Base-by-base conservation (phyloP, 2,888 invertebrate species). In the Acholoe squamosa region DNA sequence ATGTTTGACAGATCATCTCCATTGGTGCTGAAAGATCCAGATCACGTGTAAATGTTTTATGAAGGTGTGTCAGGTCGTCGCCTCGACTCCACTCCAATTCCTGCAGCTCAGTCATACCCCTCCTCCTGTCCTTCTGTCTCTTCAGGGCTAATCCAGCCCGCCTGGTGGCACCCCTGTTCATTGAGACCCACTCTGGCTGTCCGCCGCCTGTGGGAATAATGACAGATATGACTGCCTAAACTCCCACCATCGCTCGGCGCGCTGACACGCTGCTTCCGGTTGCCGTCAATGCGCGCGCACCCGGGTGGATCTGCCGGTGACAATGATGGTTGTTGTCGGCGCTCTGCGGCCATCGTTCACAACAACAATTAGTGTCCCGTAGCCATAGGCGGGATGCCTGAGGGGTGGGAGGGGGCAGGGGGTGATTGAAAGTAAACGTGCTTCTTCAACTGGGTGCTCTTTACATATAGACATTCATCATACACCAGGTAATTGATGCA, bases 41-140 rank as follows among this genome's bases (percentile, higher is more conserved):
- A 80, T 80, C 80, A 80, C 34, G 12, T 80, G 80, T 80, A 80
- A 80, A 80, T 80, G 80, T 80, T 80, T 80, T 43, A 80, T 80
- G 80, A 80, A 80, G 19, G 80, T 16, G 22, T 43, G 80, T 80
- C 80, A 80, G 80, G 33, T 25, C 76, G 16, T 76, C 28, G 5
- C 76, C 14, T 31, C 31, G 5, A 28, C 76, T 31, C 25, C 28
- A 28, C 28, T 31, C 76, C 5, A 0, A 19, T 25, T 76, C 76
- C 76, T 31, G 3, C 76, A 19, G 16, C 76, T 31, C 76, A 25
- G 28, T 7, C 76, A 25, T 76, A 31, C 28, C 28, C 31, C 16
- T 76, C 76, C 31, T 25, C 25, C 76, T 16, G 76, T 76, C 76
- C 0, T 19, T 43, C 80, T n/a, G 33, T 80, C 80, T 80, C 80